Base-by-base conservation (phyloP, 2,888 invertebrate species). In the Dilophus febrilis region DNA sequence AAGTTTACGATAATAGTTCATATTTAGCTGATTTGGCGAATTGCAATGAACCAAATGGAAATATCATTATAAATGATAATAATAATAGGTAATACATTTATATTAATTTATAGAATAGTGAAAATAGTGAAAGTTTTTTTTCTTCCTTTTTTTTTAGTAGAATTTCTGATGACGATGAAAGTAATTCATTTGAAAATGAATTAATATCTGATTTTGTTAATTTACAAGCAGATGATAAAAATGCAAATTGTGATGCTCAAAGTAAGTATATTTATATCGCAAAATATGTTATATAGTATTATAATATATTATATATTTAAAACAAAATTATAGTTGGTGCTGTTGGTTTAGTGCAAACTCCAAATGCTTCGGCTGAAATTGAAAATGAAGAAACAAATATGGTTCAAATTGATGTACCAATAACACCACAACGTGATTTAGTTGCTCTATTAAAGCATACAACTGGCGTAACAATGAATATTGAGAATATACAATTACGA, bases 361-460 rank as follows among this genome's bases (percentile, higher is more conserved):
- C 68, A 1, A 67, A 68, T 34, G 75, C 80, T 5, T 77, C 75
- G 1, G 86, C 86, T 0, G 85, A 85, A 57, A 72, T 86, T n/a
- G 86, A 86, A 56, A 81, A 78, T 1, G 77, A 82, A 49, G 84
- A 84, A 52, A 76, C 77, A 2, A 83, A 82, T 52, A 68, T 81
- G 7, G 77, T 85, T 1, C 71, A 72, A 29, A 78, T 82, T 14
- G 86, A 86, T 48, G 75, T 79, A 0, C 83, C 85, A 1, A 72
- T 74, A 7, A 66, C 71, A 34, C 79, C 83, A 2, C 71, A 74
- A 50, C 71, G 70, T 43, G 77, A 85, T 58, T 60, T 85, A 38
- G 64, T 75, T 47, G 71, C 76, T 31, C 57, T 86, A 29, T 59
- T 85, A n/a, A 75, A 77, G 52, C 74, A 79, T 60, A 76, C 74